Evolutionary conservation across 1,140 invertebrate genomes (phyloP).

Genomic region (Drusus annulatus): DNA sequence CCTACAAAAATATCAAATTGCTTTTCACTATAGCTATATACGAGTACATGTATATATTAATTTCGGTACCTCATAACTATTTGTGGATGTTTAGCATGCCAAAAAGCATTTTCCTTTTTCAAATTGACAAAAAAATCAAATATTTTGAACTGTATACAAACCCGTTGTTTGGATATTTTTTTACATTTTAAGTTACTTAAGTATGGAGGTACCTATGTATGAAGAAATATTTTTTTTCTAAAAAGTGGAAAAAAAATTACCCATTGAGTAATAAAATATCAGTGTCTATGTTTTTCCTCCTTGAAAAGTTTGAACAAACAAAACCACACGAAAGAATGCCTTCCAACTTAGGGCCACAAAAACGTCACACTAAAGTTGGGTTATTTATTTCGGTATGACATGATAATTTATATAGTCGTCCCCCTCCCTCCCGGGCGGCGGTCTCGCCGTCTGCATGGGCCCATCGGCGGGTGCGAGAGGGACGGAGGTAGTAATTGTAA

Average conservation of each 20-base stretch:
- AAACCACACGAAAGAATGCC: constrained; percentile 49
- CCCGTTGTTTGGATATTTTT: no score
- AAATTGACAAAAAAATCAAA: no score
- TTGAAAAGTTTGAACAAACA: constrained; percentile 46
- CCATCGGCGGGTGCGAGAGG: constrained; percentile 40
- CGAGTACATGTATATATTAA: no score
- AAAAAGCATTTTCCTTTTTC: no score
- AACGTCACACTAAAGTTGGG: constrained; percentile 57
- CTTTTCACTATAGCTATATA: no score
- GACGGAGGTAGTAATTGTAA: constrained; percentile 57
- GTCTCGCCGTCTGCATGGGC: constrained; percentile 27
- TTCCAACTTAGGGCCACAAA: constrained; percentile 49
- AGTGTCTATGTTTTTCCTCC: not conserved
- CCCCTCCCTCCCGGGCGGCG: constrained; percentile 44
- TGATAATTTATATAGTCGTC: constrained; percentile 58
- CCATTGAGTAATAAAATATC: not conserved
- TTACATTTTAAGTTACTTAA: no score
- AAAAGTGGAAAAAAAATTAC: not conserved
- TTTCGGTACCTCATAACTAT: no score
- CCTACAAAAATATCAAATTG: no score
- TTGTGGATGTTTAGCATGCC: no score
- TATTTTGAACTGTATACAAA: no score
- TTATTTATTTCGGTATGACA: constrained; percentile 58
- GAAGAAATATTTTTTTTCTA: no score
- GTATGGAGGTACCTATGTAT: no score